A percentile compares a stretch with the other conserved stretches of the same genome.
These are phyloP conservation scores for Melanotaenia nigrans DNA, from an alignment of 2,797 vertebrate species.

Conservation along the genomic window DNA sequence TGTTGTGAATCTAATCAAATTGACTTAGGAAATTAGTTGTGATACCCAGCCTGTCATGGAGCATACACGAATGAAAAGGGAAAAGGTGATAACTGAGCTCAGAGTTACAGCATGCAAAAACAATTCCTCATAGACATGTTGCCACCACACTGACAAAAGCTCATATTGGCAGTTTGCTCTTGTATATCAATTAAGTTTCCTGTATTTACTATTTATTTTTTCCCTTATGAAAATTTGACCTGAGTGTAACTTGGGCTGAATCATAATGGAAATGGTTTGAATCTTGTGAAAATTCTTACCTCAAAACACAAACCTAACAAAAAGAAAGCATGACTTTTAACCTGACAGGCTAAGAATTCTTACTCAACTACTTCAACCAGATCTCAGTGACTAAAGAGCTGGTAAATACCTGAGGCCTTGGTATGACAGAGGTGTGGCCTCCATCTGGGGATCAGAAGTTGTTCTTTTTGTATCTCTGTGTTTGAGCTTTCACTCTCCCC, in stretches of 20 bases:
- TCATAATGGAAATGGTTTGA: neutral
- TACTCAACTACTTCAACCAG: conserved; percentile 35
- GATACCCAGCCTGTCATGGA: conserved; percentile 1
- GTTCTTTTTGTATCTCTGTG: neutral
- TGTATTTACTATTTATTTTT: neutral
- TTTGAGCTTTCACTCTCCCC: neutral
- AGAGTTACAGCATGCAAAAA: neutral
- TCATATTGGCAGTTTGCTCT: neutral
- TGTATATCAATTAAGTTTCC: neutral
- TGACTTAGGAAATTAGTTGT: too few relatives aligned
- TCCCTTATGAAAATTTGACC: neutral
- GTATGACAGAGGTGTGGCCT: conserved; percentile 24
- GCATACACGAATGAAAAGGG: neutral
- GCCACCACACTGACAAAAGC: neutral
- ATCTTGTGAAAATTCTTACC: neutral
- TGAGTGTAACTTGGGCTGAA: neutral
- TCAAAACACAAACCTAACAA: neutral
- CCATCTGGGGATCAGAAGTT: conserved; percentile 5
- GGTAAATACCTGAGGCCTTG: conserved; percentile 25
- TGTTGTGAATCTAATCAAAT: too few relatives aligned
- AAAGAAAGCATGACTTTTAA: neutral
- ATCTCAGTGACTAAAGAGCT: conserved; percentile 32
- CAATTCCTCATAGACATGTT: neutral
- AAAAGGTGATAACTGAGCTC: conserved; percentile 11
- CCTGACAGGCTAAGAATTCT: conserved; percentile 14